Percentiles rank a stretch among this genome's conserved stretches.
phyloP scores from a whole-genome alignment of 1,140 invertebrate species.

The Bombus turneri region DNA sequence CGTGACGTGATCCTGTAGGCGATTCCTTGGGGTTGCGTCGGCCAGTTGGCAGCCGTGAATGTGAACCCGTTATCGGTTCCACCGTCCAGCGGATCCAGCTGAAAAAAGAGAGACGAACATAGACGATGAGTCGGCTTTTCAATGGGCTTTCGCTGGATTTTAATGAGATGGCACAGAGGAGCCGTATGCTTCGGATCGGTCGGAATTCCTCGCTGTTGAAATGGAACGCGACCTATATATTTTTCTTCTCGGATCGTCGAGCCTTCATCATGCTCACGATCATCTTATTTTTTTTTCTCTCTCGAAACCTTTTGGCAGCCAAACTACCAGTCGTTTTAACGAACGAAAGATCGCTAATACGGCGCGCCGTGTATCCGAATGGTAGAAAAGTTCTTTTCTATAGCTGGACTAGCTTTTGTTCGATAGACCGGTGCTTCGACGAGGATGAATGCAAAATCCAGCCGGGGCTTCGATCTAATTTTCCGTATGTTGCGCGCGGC shows the following conservation, averaged over 20 bases:
- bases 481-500: background rate
- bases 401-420: background rate
- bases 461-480: background rate
- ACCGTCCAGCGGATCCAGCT: slow-evolving; percentile 97
- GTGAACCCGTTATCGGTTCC: slow-evolving; percentile 98
- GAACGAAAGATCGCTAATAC: slow-evolving; percentile 15
- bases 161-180: slow-evolving; percentile 26
- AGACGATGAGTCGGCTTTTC: slow-evolving; percentile 2
- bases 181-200: too few species aligned
- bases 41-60: slow-evolving; percentile 97
- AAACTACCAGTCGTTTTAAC: slow-evolving; percentile 12
- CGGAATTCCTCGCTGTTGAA: background rate
- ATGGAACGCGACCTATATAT: slow-evolving; percentile 39
- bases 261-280: background rate
- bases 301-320: background rate
- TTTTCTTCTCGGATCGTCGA: background rate
- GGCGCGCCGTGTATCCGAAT: background rate
- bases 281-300: background rate
- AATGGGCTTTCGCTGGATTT: slow-evolving; percentile 19
- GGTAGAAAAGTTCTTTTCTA: background rate
- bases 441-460: background rate
- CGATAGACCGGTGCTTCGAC: background rate
- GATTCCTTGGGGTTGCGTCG: slow-evolving; percentile 93
- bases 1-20: slow-evolving; percentile 95
- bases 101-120: slow-evolving; percentile 61